Percentiles rank a stretch among this genome's conserved stretches.
Conservation (phyloP, 1,140 invertebrate species). For the Drosophila nikananu region DNA sequence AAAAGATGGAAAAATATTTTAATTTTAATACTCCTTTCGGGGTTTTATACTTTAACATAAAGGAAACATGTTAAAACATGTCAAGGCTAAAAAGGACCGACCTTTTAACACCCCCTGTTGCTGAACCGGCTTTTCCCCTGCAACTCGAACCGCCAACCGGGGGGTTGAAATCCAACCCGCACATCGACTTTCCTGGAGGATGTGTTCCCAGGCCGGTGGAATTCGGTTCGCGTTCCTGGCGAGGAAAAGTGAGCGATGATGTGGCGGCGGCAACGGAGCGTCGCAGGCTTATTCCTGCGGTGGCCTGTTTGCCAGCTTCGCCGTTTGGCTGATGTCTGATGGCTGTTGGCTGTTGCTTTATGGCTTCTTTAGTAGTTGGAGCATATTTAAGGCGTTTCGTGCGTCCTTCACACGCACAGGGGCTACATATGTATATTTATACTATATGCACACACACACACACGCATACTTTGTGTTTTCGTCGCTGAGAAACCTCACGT, state of each 20-base stretch:
- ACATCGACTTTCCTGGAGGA: background rate
- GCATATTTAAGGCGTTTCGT: conserved; percentile 74
- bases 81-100: background rate
- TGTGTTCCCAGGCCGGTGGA: conserved; percentile 12
- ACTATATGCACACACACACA: conserved; percentile 8
- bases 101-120: conserved; percentile 17
- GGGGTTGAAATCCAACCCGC: background rate
- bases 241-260: conserved; percentile 26
- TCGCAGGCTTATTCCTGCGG: conserved; percentile 50
- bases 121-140: conserved; percentile 36
- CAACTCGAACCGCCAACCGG: conserved; percentile 13
- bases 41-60: no score
- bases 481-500: conserved; percentile 66
- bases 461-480: conserved; percentile 41
- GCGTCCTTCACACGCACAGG: conserved; percentile 51
- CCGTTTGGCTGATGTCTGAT: conserved; percentile 54
- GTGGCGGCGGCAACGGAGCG: conserved; percentile 35
- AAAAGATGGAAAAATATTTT: no score
- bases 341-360: conserved; percentile 70
- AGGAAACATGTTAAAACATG: background rate
- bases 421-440: conserved; percentile 18
- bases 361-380: conserved; percentile 76
- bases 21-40: no score
- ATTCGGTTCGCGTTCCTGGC: background rate
- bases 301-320: conserved; percentile 56